Conservation (phyloP, 2,888 invertebrate genomes). For the Venusia cambrica region DNA sequence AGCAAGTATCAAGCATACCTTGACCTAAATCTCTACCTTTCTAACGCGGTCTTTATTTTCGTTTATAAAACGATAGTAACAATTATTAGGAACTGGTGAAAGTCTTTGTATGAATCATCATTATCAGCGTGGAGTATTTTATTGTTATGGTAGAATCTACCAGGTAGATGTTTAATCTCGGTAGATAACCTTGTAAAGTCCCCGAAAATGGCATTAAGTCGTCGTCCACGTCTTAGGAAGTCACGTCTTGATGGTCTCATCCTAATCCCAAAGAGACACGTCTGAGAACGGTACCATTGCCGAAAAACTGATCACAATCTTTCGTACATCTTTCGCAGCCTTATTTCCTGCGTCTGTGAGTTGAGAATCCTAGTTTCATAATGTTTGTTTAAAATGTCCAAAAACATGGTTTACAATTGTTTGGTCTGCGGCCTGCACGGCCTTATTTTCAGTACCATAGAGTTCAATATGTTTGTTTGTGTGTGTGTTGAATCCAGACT, state of each 20-base stretch:
- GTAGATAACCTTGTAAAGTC: too few species aligned
- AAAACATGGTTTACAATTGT: too few species aligned
- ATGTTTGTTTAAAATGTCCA: slow-evolving; percentile 20
- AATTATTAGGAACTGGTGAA: too few species aligned
- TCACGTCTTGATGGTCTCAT: slow-evolving; percentile 39
- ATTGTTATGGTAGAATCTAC: too few species aligned
- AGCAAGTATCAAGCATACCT: too few species aligned
- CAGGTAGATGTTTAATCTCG: too few species aligned
- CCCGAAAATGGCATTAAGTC: too few species aligned
- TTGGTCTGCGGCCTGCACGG: slow-evolving; percentile 11
- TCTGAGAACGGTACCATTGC: slow-evolving; percentile 31
- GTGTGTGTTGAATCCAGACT: slow-evolving; percentile 24
- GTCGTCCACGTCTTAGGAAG: slow-evolving; percentile 17
- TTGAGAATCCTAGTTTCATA: slow-evolving; percentile 18
- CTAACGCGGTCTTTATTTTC: too few species aligned
- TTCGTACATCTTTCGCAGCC: slow-evolving; percentile 10
- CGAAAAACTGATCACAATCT: slow-evolving; percentile 31
- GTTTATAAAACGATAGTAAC: too few species aligned
- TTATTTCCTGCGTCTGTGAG: slow-evolving; percentile 8
- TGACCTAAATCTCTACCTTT: too few species aligned
- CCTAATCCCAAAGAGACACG: slow-evolving; percentile 35
- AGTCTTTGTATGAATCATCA: too few species aligned
- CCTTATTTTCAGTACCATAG: slow-evolving; percentile 3
- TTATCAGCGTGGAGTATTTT: too few species aligned
- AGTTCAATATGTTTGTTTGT: slow-evolving; percentile 17